Base-by-base conservation (phyloP, 2,888 invertebrate genomes). In the Nasonovia ribisnigri region DNA sequence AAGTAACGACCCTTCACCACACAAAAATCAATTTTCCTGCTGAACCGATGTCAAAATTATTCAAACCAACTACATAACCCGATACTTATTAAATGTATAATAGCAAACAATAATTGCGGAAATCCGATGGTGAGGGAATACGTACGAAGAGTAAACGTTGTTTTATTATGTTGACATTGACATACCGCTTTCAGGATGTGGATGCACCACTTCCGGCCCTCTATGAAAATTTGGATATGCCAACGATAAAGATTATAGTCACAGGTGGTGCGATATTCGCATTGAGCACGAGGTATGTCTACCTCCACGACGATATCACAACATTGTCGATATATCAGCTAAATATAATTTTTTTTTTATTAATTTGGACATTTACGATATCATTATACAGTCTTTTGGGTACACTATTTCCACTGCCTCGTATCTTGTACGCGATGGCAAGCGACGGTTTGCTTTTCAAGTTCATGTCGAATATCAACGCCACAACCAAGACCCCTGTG, bases 241-340 rank as follows among this genome's bases (percentile, higher is more conserved):
- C 97, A 0, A 96, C 97, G 3, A 97, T 99, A 94, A 98, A 97
- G 95, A 98, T 98, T 97, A 97, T 99, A 90, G 99, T 99, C 0
- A 98, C 98, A 0, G 96, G 98, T 91, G 99, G 99, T 2, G 99
- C 99, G 0, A 97, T 99, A 57, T 98, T 98, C 96, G 99, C 99
- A 0, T 96, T 99, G 11, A 98, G 98, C 95, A 98, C 99, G 1
- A 96, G 96, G 96, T 95, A 94, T 51, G 89, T 36, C 57, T 6
- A 3, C 6, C 16, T 36, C 36, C 77, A 20, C 20, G 20, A 36
- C 36, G 3, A 60, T 60, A 60, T 29, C 29, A 36, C 36, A 36
- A 1, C 3, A 11, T 51, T 48, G 29, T 42, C 84, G 5, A 13
- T 42, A 5, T 86, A 29, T 29, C 26, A 46, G 5, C 13, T 77